Conservation (phyloP, 2,113 vertebrate species). For the Brachyhypopomus gauderio region DNA sequence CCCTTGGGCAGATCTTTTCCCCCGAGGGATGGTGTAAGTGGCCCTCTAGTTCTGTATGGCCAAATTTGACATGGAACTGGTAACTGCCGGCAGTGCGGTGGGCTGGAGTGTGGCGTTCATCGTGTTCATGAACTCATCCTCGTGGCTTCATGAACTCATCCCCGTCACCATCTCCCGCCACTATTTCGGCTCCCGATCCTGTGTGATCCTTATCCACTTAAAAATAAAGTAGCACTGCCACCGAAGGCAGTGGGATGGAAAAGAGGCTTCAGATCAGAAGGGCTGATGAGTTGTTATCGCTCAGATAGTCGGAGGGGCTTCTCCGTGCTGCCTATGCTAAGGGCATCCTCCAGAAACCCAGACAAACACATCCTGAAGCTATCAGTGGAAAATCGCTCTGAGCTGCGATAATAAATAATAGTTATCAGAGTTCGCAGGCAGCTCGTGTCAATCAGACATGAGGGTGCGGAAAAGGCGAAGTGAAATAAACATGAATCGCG, state of each 20-base stretch:
- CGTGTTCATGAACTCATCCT: constrained; percentile 20
- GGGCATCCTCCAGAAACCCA: constrained; percentile 78
- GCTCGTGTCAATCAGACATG: constrained; percentile 75
- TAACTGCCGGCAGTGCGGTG: constrained; percentile 8
- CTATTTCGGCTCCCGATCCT: constrained; percentile 75
- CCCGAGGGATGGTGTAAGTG: not conserved
- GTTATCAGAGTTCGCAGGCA: constrained; percentile 75
- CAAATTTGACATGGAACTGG: constrained; percentile 4
- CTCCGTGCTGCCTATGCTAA: constrained; percentile 68
- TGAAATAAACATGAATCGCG: constrained; percentile 79
- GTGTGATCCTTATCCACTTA: constrained; percentile 77
- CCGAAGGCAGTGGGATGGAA: constrained; percentile 47
- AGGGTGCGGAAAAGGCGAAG: constrained; percentile 64
- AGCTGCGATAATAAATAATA: constrained; percentile 76
- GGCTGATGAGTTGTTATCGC: constrained; percentile 74
- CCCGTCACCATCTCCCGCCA: constrained; percentile 63
- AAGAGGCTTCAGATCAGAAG: constrained; percentile 71
- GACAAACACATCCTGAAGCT: constrained; percentile 80
- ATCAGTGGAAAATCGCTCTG: constrained; percentile 70
- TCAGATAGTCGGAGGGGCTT: constrained; percentile 67
- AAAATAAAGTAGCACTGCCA: constrained; percentile 31
- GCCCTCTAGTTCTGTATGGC: constrained; percentile 7
- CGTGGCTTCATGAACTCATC: no score
- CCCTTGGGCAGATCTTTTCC: constrained; percentile 6
- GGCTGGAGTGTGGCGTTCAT: constrained; percentile 6